Conservation (phyloP, 2,888 invertebrate genomes). For the Loripinus fragilis region DNA sequence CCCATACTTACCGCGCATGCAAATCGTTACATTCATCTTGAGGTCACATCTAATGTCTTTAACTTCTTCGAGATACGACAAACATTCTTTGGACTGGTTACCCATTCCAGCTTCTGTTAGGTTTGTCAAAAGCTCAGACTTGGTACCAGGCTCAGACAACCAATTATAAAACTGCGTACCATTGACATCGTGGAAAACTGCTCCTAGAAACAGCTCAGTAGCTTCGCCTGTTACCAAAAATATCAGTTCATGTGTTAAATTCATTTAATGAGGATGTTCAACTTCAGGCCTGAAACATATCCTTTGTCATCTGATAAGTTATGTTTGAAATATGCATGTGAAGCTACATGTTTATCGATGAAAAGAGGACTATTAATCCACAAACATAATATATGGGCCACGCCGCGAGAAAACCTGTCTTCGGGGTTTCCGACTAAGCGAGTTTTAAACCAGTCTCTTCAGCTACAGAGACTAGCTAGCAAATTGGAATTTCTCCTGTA, state of each 20-base stretch:
- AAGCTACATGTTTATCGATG: no score
- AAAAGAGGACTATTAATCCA: neutral
- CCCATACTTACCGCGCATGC: neutral
- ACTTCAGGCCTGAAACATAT: neutral
- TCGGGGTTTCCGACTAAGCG: no score
- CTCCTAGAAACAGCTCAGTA: constrained; percentile 39
- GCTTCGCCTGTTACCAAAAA: neutral
- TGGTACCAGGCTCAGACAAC: constrained; percentile 36
- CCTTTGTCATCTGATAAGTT: neutral
- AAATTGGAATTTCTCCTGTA: no score
- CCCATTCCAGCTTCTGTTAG: neutral
- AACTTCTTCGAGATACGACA: neutral
- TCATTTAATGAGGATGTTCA: neutral
- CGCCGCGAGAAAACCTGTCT: neutral
- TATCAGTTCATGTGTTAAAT: neutral
- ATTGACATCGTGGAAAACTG: constrained; percentile 29
- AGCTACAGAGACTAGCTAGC: no score
- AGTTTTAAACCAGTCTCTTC: no score
- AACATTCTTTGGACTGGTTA: neutral
- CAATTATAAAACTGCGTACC: constrained; percentile 40
- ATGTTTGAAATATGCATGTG: neutral
- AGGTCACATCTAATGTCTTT: neutral
- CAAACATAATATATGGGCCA: neutral
- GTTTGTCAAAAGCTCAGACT: constrained; percentile 14
- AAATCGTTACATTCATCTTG: neutral